Evolutionary conservation across 2,797 vertebrate species (phyloP).

Genomic region (Vespertilio murinus): DNA sequence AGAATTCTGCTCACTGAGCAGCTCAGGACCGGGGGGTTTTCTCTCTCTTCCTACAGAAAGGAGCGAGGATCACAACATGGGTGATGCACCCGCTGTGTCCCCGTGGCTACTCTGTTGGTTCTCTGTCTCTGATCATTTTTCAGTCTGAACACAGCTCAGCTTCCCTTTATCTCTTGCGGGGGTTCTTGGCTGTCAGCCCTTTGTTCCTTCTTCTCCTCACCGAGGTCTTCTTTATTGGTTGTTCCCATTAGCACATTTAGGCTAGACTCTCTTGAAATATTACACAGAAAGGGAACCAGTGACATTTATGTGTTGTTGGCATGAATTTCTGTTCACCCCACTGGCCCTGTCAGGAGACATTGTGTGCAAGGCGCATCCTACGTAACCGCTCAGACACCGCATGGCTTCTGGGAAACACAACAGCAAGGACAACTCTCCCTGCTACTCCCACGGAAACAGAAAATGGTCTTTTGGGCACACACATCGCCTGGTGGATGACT

Average conservation of each 20-base stretch:
- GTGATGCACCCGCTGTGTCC: background rate
- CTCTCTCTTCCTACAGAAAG: background rate
- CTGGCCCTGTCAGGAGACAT: background rate
- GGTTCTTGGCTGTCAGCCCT: background rate
- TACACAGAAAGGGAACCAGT: background rate
- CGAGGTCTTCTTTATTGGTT: background rate
- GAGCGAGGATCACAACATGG: background rate
- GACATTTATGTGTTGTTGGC: slow-evolving; percentile 19
- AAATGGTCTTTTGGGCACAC: slow-evolving; percentile 7
- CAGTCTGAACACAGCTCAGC: background rate
- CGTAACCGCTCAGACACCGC: background rate
- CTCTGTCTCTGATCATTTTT: background rate
- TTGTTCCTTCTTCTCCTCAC: background rate
- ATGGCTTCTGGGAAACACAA: slow-evolving; percentile 43
- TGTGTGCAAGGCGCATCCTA: background rate
- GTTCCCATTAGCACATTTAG: background rate
- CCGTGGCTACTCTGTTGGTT: background rate
- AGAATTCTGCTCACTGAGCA: background rate
- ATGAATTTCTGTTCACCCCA: slow-evolving; percentile 21
- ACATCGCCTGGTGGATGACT: background rate
- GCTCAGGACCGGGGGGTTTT: background rate
- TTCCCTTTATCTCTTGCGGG: background rate
- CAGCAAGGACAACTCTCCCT: background rate
- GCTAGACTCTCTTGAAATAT: slow-evolving; percentile 26
- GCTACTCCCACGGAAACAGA: background rate